Evolutionary conservation across 2,797 vertebrate genomes (phyloP), one percentile per base, ranked within the genome.

Genomic region (Cirrhinus mrigala): DNA sequence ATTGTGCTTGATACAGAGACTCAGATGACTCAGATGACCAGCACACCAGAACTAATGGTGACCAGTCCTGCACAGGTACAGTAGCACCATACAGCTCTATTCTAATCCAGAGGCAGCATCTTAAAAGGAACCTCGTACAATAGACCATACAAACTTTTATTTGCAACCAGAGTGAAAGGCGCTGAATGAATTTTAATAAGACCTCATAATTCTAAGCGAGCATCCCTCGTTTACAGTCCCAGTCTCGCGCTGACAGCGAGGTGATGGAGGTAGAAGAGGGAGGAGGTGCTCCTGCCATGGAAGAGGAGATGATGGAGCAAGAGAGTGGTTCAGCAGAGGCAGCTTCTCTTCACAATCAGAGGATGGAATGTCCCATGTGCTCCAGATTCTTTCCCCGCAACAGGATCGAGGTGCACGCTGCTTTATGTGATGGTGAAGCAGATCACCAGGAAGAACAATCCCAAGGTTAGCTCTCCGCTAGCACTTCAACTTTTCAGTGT

Each of bases 331-430:
- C 22, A n/a, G 18, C 46, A n/a, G 80, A 70, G 48, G 54, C 2
- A 0, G 52, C 10, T 1, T 50, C 84, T 48, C 85, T 40, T 71
- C 84, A 12, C 44, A 81, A 22, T 68, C 71, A 1, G 22, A 82
- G 4, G 33, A 90, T 97, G 48, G 92, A 92, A 2, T 99, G 98
- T 90, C 98, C 98, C 0, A 92, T 99, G 33, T 99, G 98, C 88
- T 96, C 95, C 87, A 92, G 90, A 0, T 88, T 90, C 14, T 99
- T 97, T 88, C 94, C 96, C 0, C 87, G 71, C 0, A 60, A 85
- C 0, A 90, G 95, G 92, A 97, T 99, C 0, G 96, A 98, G 91
- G 78, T 93, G 79, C 98, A 99, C 12, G 97, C 98, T 0, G 98
- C 98, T 76, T 97, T 94, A 94, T 99, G 98, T 89, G 94, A 97